Evolutionary conservation across 2,888 invertebrate genomes (phyloP).

Genomic region (Agrochola lota): DNA sequence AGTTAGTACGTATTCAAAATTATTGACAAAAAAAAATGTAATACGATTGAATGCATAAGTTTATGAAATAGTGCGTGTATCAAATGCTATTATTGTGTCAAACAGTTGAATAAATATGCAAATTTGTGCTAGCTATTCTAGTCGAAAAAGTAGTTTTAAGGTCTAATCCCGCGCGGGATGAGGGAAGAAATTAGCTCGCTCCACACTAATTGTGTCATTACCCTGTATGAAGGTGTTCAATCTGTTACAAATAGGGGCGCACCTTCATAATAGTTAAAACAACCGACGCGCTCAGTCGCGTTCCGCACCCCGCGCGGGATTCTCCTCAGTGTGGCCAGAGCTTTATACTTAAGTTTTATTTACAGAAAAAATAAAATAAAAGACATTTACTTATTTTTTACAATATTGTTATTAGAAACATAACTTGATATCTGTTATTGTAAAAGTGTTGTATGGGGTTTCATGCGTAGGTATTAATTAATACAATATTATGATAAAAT

Average conservation of each 20-base stretch:
- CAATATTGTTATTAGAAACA: background rate
- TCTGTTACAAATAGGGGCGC: no score
- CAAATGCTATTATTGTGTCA: slow-evolving; percentile 34
- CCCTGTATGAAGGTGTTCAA: background rate
- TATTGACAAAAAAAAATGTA: slow-evolving; percentile 6
- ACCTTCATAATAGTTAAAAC: background rate
- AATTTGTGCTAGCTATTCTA: background rate
- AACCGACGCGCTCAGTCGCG: background rate
- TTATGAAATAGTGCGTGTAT: slow-evolving; percentile 2
- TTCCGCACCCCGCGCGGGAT: background rate
- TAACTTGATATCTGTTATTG: background rate
- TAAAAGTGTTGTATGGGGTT: background rate
- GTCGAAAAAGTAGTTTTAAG: background rate
- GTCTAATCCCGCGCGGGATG: background rate
- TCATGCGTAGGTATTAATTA: background rate
- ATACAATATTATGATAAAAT: slow-evolving; percentile 18
- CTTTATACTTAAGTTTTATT: slow-evolving; percentile 5
- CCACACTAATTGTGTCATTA: background rate
- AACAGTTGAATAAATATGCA: slow-evolving; percentile 35
- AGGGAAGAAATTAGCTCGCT: background rate
- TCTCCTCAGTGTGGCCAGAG: background rate
- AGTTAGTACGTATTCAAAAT: background rate
- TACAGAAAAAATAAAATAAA: background rate
- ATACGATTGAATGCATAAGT: background rate
- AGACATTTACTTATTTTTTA: background rate